Evolutionary conservation across 2,797 vertebrate genomes (phyloP), one percentile per base, ranked within the genome.

Genomic region (Eremophila alpestris): DNA sequence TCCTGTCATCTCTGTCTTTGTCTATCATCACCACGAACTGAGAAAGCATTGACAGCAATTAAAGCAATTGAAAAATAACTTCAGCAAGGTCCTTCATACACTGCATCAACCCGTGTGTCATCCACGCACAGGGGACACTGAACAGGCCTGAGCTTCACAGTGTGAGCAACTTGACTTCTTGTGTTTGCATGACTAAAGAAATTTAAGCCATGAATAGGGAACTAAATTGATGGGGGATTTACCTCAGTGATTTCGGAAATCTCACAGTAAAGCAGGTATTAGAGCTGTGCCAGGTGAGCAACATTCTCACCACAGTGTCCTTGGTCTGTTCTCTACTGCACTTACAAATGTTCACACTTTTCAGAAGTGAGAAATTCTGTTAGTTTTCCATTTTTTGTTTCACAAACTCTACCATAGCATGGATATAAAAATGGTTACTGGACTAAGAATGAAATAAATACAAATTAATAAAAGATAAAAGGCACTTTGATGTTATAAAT

Each of bases 401-500:
- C 73, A 77, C 1, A 0, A 38, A 40, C 12, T 68, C 17, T 29
- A 58, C 40, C 54, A 11, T 1, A 83, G 68, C 87, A 83, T 92
- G 87, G 87, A 83, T 76, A 77, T 2, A 83, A 69, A 94, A 92
- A 86, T 75, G 77, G 87, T 92, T 60, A 86, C 30, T 94, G 54
- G 87, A 80, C 71, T 83, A 78, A 89, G 95, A 94, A 92, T 87
- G 70, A 90, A 96, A 94, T 89, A 92, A 94, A 94, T 85, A 93
- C 58, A 87, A 95, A 94, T 92, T 77, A 96, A 94, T 43, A 69
- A 40, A 95, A 95, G 93, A 92, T 95, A 91, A 94, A 96, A 91
- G 95, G 60, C 81, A 46, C 92, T 96, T 95, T 95, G 92, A 95
- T 96, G 89, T 91, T 95, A 86, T 76, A 91, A 89, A 92, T 94